Conservation (phyloP, 2,797 vertebrate species). For the Uromys caudimaculatus region DNA sequence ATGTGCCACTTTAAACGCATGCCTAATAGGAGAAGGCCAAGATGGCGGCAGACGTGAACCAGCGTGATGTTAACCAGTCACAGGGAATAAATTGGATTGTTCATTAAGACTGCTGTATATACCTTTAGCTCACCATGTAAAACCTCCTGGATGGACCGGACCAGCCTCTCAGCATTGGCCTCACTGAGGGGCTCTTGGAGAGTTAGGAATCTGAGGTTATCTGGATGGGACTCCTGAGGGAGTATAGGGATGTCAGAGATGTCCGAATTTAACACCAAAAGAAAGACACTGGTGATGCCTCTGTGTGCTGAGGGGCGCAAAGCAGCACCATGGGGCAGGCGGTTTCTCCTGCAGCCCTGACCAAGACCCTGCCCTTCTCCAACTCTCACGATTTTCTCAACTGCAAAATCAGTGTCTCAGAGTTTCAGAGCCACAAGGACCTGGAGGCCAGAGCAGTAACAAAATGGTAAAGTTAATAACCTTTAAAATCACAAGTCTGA, state of each 20-base stretch:
- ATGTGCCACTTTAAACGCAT: neutral
- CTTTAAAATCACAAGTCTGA: constrained; percentile 33
- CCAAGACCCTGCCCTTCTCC: neutral
- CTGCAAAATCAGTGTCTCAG: neutral
- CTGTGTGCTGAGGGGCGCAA: neutral
- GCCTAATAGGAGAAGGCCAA: no score
- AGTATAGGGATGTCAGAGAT: constrained; percentile 45
- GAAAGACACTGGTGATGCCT: constrained; percentile 22
- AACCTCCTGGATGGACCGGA: constrained; percentile 42
- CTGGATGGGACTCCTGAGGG: neutral
- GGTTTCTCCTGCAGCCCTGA: neutral
- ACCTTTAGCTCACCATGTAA: constrained; percentile 72
- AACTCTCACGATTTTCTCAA: constrained; percentile 29
- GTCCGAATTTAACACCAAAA: constrained; percentile 57
- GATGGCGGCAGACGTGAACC: no score
- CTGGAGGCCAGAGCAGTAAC: neutral
- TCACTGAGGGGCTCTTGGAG: neutral
- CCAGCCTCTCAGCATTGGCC: constrained; percentile 30
- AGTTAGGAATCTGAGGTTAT: neutral
- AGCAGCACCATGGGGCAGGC: neutral
- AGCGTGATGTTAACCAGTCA: no score
- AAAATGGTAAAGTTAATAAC: neutral
- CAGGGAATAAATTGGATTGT: neutral
- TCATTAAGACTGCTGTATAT: neutral
- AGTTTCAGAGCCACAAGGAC: neutral